Conservation (phyloP, 2,888 invertebrate species). For the Pachliopta kotzebuea region DNA sequence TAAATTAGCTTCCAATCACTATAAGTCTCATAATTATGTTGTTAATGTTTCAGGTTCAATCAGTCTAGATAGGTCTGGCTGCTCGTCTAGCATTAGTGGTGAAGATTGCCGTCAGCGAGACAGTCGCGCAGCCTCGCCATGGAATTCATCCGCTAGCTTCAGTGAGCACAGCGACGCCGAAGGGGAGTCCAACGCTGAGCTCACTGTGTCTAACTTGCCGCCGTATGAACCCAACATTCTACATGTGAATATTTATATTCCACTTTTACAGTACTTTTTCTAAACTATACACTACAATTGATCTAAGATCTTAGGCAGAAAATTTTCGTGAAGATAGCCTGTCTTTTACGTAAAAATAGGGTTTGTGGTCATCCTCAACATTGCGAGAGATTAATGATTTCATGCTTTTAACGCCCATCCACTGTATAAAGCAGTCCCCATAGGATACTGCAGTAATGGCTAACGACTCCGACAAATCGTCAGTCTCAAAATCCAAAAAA, state of each 20-base stretch:
- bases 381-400: too few relatives aligned
- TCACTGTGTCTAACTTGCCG: slow-evolving; percentile 69
- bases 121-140: slow-evolving; percentile 65
- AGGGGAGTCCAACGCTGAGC: slow-evolving; percentile 52
- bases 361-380: too few relatives aligned
- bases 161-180: slow-evolving; percentile 70
- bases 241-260: slow-evolving; percentile 45
- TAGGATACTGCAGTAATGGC: too few relatives aligned
- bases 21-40: neutral
- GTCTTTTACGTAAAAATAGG: too few relatives aligned
- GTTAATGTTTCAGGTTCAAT: slow-evolving; percentile 49
- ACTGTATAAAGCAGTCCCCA: too few relatives aligned
- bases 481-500: too few relatives aligned
- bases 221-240: slow-evolving; percentile 57
- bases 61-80: slow-evolving; percentile 64
- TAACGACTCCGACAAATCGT: too few relatives aligned
- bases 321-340: too few relatives aligned
- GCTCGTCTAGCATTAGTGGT: slow-evolving; percentile 68
- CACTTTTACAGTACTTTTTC: neutral
- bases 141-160: slow-evolving; percentile 70
- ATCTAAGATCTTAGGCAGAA: too few relatives aligned
- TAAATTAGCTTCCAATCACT: neutral
- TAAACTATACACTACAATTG: too few relatives aligned
- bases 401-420: too few relatives aligned
- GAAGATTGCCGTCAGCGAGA: slow-evolving; percentile 57